Evolutionary conservation across 2,888 invertebrate genomes (phyloP).

Genomic region (Sesia apiformis): DNA sequence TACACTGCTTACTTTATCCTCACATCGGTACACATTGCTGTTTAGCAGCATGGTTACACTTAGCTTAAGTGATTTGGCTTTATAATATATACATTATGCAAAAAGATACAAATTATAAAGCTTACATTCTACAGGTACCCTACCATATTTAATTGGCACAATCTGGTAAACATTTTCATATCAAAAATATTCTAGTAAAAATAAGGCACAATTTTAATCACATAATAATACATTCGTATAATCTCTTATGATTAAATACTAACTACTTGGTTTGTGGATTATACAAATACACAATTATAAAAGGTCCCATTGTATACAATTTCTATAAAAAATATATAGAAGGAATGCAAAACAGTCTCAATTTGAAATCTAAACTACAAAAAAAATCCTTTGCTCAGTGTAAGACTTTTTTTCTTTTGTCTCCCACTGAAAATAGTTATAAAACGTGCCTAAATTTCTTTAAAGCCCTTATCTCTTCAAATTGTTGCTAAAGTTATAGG

Average conservation of each 20-base stretch:
- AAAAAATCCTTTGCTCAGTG: background rate
- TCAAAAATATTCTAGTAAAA: constrained; percentile 15
- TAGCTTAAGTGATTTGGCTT: no score
- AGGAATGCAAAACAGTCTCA: constrained; percentile 1
- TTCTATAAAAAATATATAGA: constrained; percentile 1
- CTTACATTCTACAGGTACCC: background rate
- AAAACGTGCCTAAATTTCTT: no score
- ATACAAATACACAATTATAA: constrained; percentile 1
- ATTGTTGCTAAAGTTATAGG: no score
- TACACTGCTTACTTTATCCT: no score
- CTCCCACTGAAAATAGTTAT: no score
- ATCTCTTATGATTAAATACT: constrained; percentile 25
- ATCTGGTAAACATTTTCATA: constrained; percentile 34
- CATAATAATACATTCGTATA: constrained; percentile 13
- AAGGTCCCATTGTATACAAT: background rate
- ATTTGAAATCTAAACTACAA: background rate
- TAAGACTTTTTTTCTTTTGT: background rate
- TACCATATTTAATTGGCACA: constrained; percentile 45
- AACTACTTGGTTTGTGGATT: background rate
- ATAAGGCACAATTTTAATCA: constrained; percentile 51
- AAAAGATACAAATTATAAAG: background rate
- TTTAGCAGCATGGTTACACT: no score
- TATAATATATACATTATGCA: background rate
- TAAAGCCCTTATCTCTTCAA: no score
- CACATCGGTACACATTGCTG: no score